phyloP scores from a whole-genome alignment of 2,888 invertebrate species.

The Autographa gamma region DNA sequence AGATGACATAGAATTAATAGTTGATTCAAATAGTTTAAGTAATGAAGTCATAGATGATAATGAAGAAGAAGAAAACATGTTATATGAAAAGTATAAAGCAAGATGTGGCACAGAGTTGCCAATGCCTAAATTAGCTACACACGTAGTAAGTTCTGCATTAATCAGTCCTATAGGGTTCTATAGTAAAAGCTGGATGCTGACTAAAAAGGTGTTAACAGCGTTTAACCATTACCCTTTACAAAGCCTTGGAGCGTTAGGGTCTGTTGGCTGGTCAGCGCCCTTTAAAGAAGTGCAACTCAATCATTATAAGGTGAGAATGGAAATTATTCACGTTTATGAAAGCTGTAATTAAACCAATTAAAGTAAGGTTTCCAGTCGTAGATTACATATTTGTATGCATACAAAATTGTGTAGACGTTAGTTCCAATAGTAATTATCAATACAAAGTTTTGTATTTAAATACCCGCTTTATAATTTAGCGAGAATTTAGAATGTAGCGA shows the following conservation, averaged over 20 bases:
- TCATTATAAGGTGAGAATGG: slow-evolving; percentile 89
- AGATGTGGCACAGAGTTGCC: slow-evolving; percentile 73
- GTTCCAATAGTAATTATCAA: no score
- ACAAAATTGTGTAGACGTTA: no score
- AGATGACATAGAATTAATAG: slow-evolving; percentile 75
- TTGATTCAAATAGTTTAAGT: slow-evolving; percentile 67
- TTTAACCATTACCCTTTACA: slow-evolving; percentile 93
- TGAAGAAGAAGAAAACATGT: slow-evolving; percentile 58
- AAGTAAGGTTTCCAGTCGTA: background rate
- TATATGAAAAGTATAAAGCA: slow-evolving; percentile 65
- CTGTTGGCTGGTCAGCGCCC: slow-evolving; percentile 89
- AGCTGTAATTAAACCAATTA: background rate
- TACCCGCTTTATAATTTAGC: background rate
- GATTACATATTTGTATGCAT: no score
- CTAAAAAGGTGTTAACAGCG: slow-evolving; percentile 90
- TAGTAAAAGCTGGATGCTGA: slow-evolving; percentile 92
- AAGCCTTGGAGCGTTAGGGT: slow-evolving; percentile 87
- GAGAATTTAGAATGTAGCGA: background rate
- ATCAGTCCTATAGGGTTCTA: slow-evolving; percentile 91
- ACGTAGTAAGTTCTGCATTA: slow-evolving; percentile 87
- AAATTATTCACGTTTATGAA: slow-evolving; percentile 20
- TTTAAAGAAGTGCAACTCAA: slow-evolving; percentile 90
- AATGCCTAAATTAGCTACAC: slow-evolving; percentile 82
- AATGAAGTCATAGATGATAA: slow-evolving; percentile 72
- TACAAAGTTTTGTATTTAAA: no score